Conservation (phyloP, 2,113 vertebrate genomes). For the Todiramphus chloris region DNA sequence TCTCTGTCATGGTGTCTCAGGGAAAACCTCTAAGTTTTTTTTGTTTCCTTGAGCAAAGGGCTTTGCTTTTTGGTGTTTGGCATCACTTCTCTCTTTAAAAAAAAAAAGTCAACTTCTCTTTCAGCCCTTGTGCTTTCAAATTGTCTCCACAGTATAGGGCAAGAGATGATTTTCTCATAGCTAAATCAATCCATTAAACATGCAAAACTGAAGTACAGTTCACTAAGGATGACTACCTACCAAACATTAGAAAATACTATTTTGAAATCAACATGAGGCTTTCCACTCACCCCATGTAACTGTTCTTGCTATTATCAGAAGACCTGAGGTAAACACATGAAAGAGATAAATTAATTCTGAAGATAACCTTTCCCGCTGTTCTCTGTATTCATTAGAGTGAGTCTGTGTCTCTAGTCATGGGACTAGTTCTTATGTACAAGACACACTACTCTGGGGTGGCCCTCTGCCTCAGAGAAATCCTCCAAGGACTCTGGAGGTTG, state of each 20-base stretch:
- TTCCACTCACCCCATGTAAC: neutral
- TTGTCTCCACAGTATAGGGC: neutral
- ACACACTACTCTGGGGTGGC: neutral
- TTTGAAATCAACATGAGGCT: neutral
- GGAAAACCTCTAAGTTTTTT: slow-evolving; percentile 34
- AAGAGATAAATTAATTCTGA: neutral
- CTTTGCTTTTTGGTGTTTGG: neutral
- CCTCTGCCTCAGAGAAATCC: neutral
- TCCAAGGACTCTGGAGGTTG: neutral
- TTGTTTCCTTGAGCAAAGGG: neutral
- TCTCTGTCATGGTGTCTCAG: slow-evolving; percentile 46
- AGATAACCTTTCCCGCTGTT: neutral
- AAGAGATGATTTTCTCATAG: neutral
- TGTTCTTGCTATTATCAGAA: fast-evolving
- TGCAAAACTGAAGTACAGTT: neutral
- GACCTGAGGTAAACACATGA: neutral
- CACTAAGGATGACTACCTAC: neutral
- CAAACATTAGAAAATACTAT: neutral
- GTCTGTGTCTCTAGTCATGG: neutral
- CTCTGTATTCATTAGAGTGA: neutral
- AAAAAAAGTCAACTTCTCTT: neutral
- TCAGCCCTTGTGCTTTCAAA: neutral
- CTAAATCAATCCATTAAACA: neutral
- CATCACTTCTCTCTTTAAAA: neutral
- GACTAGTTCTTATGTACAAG: neutral